These are phyloP conservation scores for Strigops habroptila DNA, from an alignment of 2,113 vertebrate species.

Conservation along the genomic window DNA sequence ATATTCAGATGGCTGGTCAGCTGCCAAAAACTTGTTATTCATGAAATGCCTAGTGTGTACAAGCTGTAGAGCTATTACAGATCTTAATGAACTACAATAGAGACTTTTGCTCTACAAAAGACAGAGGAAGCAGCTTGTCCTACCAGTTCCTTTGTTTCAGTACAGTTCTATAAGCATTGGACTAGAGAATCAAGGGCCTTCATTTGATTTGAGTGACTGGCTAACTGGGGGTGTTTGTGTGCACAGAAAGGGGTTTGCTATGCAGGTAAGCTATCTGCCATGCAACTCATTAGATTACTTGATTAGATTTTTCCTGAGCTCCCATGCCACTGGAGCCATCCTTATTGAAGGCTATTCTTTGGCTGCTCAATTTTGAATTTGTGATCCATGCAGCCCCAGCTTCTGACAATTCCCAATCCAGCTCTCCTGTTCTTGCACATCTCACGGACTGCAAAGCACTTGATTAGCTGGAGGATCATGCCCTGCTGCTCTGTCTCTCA, in stretches of 20 bases:
- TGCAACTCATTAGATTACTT: neutral
- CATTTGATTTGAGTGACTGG: neutral
- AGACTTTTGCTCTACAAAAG: neutral
- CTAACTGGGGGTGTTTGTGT: neutral
- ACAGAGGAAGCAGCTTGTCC: neutral
- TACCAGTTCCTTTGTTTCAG: neutral
- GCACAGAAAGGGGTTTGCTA: neutral
- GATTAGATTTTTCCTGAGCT: neutral
- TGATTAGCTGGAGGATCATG: neutral
- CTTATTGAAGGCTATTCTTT: neutral
- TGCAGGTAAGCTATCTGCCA: neutral
- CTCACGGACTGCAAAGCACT: neutral
- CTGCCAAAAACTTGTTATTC: conserved; percentile 61
- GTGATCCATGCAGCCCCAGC: neutral
- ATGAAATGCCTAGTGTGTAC: conserved; percentile 49
- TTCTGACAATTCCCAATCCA: neutral
- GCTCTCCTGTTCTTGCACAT: neutral
- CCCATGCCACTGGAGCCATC: neutral
- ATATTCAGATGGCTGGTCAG: conserved; percentile 58
- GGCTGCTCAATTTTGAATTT: neutral
- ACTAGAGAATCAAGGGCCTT: neutral
- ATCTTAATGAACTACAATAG: conserved; percentile 35
- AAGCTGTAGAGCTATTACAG: conserved; percentile 38
- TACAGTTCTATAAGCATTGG: neutral
- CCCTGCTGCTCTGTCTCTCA: neutral